These are phyloP conservation scores for Mesocentrotus franciscanus DNA, from an alignment of 53 echinoderm and acorn worm species.

Conservation along the genomic window DNA sequence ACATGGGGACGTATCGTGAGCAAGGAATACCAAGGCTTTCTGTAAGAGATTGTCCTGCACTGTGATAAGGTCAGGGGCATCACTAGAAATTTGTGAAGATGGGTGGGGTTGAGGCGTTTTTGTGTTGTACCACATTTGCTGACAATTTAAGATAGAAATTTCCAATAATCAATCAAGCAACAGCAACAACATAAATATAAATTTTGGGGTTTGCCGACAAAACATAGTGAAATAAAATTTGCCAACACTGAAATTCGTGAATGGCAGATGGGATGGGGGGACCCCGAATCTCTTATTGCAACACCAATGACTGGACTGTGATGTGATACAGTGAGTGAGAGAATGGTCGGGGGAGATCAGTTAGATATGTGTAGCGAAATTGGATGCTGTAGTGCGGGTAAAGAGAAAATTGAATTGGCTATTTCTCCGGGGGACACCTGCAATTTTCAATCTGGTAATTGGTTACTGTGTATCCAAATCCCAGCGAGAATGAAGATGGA, in stretches of 20 bases:
- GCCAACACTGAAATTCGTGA: no score
- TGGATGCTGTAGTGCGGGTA: background rate
- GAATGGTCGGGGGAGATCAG: background rate
- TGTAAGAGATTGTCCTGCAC: no score
- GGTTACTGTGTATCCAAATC: constrained; percentile 31
- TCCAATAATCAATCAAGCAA: no score
- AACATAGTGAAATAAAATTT: no score
- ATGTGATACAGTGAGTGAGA: background rate
- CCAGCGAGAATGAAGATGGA: constrained; percentile 2
- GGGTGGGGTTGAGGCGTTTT: no score
- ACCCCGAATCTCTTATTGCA: no score
- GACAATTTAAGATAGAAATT: no score
- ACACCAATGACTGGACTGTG: no score
- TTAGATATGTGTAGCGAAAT: background rate
- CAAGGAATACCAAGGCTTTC: background rate
- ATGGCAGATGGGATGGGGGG: no score
- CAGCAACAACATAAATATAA: no score
- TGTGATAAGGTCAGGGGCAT: background rate
- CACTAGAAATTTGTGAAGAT: background rate
- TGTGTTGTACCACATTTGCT: no score
- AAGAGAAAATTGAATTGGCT: constrained; percentile 34
- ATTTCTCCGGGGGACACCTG: constrained; percentile 17
- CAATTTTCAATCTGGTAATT: constrained; percentile 53
- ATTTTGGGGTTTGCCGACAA: no score
- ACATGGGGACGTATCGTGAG: background rate